Evolutionary conservation across 64 coral and sea anemone genomes (phyloP).

Genomic region (Actinia tenebrosa): DNA sequence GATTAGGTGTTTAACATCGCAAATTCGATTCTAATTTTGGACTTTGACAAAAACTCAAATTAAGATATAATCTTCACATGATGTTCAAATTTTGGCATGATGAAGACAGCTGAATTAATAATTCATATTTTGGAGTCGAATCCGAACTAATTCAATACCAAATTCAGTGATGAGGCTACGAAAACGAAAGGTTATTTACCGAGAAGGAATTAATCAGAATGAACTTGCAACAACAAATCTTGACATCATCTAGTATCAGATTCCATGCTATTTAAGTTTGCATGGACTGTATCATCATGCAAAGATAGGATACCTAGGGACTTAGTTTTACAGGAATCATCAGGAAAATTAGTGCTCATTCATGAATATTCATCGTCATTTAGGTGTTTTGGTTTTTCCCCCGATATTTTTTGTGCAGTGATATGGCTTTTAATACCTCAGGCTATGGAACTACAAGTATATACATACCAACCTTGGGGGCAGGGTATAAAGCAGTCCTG

Average conservation of each 20-base stretch:
- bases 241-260: neutral
- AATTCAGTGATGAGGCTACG: neutral
- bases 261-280: conserved; percentile 2
- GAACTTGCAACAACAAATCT: neutral
- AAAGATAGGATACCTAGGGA: neutral
- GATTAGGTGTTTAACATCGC: too few relatives aligned
- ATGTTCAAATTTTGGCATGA: neutral
- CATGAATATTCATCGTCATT: neutral
- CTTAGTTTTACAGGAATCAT: neutral
- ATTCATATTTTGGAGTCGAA: neutral
- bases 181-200: neutral
- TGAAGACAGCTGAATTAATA: neutral
- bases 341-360: neutral
- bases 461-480: neutral
- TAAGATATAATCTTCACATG: too few relatives aligned
- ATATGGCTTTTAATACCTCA: neutral
- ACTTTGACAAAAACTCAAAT: too few relatives aligned
- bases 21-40: too few relatives aligned
- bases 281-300: neutral
- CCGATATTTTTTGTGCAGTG: neutral
- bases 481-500: neutral
- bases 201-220: neutral
- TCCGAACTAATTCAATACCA: neutral
- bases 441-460: neutral
- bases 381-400: neutral